These are phyloP conservation scores for Xiphophorus couchianus DNA, from an alignment of 2,113 vertebrate genomes.

Conservation along the genomic window DNA sequence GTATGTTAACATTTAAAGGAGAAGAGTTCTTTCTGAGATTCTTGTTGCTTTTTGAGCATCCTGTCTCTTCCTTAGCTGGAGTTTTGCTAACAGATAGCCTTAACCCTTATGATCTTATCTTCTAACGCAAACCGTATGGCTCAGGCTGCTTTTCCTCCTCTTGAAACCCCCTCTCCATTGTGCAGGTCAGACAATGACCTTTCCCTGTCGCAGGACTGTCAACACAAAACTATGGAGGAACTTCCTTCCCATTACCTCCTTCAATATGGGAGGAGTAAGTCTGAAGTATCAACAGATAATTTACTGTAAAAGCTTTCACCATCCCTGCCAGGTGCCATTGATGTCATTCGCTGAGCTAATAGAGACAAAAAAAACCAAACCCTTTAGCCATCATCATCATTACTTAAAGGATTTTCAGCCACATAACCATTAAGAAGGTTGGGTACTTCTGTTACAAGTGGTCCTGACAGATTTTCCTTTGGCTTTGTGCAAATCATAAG, in stretches of 20 bases:
- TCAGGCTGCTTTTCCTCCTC: slow-evolving; percentile 60
- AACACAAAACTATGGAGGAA: slow-evolving; percentile 73
- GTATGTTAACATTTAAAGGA: background rate
- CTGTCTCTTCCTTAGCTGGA: slow-evolving; percentile 11
- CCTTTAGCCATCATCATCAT: background rate
- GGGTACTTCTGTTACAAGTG: background rate
- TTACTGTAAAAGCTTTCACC: background rate
- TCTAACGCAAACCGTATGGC: slow-evolving; percentile 18
- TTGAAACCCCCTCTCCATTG: slow-evolving; percentile 87
- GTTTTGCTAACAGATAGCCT: slow-evolving; percentile 29
- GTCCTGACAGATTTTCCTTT: slow-evolving; percentile 12
- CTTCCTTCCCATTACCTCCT: slow-evolving; percentile 58
- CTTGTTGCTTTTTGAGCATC: slow-evolving; percentile 11
- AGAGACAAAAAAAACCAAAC: background rate
- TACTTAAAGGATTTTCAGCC: background rate
- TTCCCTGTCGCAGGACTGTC: slow-evolving; percentile 79
- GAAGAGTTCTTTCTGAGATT: background rate
- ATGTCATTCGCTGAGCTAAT: background rate
- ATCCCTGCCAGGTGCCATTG: background rate
- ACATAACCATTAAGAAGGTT: background rate
- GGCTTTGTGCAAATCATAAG: slow-evolving; percentile 30
- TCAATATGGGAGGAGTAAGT: slow-evolving; percentile 45
- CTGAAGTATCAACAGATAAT: slow-evolving; percentile 15
- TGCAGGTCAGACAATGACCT: slow-evolving; percentile 87
- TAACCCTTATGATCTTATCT: slow-evolving; percentile 33